A percentile compares a stretch with the other conserved stretches of the same genome.
Conservation (phyloP, 1,140 invertebrate genomes). For the Scylla paramamosain region DNA sequence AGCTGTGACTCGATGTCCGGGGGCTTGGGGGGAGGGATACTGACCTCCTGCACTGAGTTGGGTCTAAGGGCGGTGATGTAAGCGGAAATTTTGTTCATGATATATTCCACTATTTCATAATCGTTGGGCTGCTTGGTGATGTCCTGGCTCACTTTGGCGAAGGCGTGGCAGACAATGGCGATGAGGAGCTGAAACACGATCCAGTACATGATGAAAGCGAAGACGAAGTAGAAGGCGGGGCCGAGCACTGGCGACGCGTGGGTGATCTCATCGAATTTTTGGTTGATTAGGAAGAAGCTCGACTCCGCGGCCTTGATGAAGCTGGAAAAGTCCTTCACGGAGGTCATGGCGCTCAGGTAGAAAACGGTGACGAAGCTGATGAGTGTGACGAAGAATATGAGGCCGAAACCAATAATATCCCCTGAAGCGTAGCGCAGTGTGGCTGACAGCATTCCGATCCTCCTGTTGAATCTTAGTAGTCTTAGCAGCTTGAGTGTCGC, state of each 20-base stretch:
- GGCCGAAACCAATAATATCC: conserved; percentile 73
- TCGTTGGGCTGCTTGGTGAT: conserved; percentile 73
- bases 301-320: conserved; percentile 73
- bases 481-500: conserved; percentile 78
- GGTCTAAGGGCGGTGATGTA: conserved; percentile 56
- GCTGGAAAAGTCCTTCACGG: conserved; percentile 71
- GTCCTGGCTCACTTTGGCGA: conserved; percentile 70
- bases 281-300: conserved; percentile 71
- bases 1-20: conserved; percentile 55
- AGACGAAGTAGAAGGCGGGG: conserved; percentile 76
- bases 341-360: conserved; percentile 62
- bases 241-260: conserved; percentile 58
- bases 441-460: conserved; percentile 80
- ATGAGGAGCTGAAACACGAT: conserved; percentile 76
- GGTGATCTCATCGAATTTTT: conserved; percentile 74
- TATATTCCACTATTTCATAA: conserved; percentile 76
- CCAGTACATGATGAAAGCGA: conserved; percentile 74
- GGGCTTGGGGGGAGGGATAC: conserved; percentile 46
- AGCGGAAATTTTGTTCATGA: conserved; percentile 56
- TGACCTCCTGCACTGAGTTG: conserved; percentile 55
- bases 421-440: conserved; percentile 78
- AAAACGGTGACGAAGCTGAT: conserved; percentile 73
- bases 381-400: conserved; percentile 66
- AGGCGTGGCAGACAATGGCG: conserved; percentile 75
- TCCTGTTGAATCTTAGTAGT: conserved; percentile 83